Evolutionary conservation across 1,140 invertebrate species (phyloP), one percentile per base, ranked within the genome.

Genomic region (Drosophila orosa): DNA sequence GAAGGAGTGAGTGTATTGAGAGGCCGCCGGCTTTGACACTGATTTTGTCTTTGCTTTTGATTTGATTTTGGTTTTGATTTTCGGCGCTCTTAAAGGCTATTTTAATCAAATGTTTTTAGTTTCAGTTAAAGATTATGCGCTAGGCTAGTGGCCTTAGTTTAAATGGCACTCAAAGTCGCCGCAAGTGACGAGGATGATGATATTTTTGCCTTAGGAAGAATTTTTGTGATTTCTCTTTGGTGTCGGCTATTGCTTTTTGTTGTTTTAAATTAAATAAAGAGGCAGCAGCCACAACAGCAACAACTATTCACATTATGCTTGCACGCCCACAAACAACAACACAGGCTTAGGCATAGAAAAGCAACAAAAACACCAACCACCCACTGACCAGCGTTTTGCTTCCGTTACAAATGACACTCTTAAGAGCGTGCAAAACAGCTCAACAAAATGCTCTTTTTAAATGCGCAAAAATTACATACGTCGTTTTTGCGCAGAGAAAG

Each of bases 341-440:
- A 27, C 22, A 57, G 24, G 35, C 10, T 39, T 7, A 39, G n/a
- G 12, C 55, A 17, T 17, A 12, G 45, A 39, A 37, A n/a, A 29
- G 19, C 56, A 45, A 62, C 58, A 45, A 63, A 63, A 22, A 65
- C 50, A 68, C 71, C 59, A 55, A 68, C 71, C 59, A 55, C 42
- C 59, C 44, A 66, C 60, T 65, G 61, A 65, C 68, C 71, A 78
- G 57, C 84, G 77, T 78, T 87, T 89, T 74, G 84, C 83, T 87
- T 87, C 83, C 83, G 83, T 89, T 89, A 87, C 82, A 87, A 78
- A 71, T 78, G 68, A 58, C 29, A 52, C 19, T 33, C 13, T 45
- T 45, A 45, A 45, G 44, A 45, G 44, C 13, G 13, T 24, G 13
- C 15, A n/a, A n/a, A 37, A 42, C 10, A 42, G 40, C 17, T n/a